Conservation (phyloP, 2,113 vertebrate species). For the Oxyruncus cristatus region DNA sequence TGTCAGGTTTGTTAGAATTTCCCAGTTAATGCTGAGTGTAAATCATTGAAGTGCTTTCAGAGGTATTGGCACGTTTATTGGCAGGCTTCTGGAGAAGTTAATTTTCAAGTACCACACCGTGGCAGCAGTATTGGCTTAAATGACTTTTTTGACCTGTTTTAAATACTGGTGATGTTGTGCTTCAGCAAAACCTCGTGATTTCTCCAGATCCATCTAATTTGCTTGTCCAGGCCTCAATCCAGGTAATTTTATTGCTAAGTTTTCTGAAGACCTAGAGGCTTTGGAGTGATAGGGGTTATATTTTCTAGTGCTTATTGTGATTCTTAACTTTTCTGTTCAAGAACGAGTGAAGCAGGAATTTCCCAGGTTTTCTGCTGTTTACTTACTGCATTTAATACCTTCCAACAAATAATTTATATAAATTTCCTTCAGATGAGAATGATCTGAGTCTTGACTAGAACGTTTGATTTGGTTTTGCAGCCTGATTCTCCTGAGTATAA, state of each 20-base stretch:
- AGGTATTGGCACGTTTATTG: not conserved
- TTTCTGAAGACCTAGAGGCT: not conserved
- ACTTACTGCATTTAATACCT: not conserved
- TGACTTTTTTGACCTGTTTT: no score
- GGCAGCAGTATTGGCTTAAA: not conserved
- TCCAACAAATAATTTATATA: not conserved
- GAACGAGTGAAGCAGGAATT: not conserved
- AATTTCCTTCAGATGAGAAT: not conserved
- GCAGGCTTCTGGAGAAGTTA: not conserved
- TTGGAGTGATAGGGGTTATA: not conserved
- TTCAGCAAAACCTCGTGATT: not conserved
- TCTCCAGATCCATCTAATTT: not conserved
- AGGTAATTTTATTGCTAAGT: not conserved
- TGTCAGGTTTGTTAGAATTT: not conserved
- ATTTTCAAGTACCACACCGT: not conserved
- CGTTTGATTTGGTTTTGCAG: slow-evolving; percentile 64
- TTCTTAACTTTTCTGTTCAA: not conserved
- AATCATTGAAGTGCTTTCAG: not conserved
- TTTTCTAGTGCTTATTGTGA: not conserved
- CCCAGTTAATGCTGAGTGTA: not conserved
- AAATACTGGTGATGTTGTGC: not conserved
- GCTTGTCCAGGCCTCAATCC: not conserved
- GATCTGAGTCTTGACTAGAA: not conserved
- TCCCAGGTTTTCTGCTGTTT: not conserved
- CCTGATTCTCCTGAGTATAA: slow-evolving; percentile 91